A percentile compares a stretch with the other conserved stretches of the same genome.
These are phyloP conservation scores for Drosophila parabipectinata DNA, from an alignment of 1,140 invertebrate species.

Conservation along the genomic window DNA sequence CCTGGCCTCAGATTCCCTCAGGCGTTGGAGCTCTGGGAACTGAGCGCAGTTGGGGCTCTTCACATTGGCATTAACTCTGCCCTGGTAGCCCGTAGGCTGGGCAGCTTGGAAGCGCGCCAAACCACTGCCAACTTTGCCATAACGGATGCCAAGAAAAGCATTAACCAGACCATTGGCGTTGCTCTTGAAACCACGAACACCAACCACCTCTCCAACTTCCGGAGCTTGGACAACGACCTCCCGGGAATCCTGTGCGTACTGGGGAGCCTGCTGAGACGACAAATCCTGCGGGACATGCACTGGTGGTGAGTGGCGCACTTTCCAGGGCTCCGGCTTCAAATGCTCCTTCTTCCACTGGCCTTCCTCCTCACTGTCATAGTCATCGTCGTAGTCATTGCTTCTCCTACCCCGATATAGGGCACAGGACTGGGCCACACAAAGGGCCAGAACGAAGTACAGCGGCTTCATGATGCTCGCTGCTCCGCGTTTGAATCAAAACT, in stretches of 20 bases:
- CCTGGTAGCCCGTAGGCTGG: conserved; percentile 29
- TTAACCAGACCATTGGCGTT: conserved; percentile 62
- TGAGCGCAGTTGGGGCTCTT: conserved; percentile 66
- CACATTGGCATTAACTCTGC: conserved; percentile 53
- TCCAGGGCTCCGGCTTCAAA: conserved; percentile 44
- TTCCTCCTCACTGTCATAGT: conserved; percentile 22
- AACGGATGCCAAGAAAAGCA: conserved; percentile 71
- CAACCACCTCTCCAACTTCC: conserved; percentile 57
- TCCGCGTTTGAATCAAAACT: conserved; percentile 56
- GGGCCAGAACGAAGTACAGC: conserved; percentile 37
- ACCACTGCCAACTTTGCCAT: conserved; percentile 56
- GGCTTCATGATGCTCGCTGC: conserved; percentile 62
- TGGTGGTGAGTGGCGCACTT: neutral
- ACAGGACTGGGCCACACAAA: conserved; percentile 28
- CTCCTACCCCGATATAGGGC: conserved; percentile 4
- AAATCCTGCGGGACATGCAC: neutral
- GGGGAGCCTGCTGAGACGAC: neutral
- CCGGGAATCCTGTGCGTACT: neutral
- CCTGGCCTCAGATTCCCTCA: conserved; percentile 46
- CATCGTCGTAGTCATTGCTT: conserved; percentile 27
- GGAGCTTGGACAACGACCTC: conserved; percentile 43
- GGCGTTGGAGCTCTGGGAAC: conserved; percentile 63
- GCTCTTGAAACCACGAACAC: conserved; percentile 42
- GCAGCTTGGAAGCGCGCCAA: conserved; percentile 69
- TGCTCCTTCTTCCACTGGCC: conserved; percentile 37